Evolutionary conservation across 2,113 vertebrate genomes (phyloP).

Genomic region (Ammodytes marinus): DNA sequence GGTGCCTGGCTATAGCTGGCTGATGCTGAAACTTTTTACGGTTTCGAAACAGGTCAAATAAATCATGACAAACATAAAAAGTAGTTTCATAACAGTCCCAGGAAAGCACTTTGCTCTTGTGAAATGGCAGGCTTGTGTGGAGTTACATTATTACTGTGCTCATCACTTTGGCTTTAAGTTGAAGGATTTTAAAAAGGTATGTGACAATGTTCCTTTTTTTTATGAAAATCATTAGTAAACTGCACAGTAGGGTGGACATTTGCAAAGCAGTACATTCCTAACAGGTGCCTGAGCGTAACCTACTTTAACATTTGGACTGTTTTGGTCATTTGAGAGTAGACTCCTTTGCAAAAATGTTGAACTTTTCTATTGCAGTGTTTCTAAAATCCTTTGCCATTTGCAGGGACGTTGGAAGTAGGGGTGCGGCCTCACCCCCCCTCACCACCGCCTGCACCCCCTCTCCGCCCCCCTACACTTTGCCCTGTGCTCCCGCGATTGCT

Average conservation of each 20-base stretch:
- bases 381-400: neutral
- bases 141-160: neutral
- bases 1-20: neutral
- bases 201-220: neutral
- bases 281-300: neutral
- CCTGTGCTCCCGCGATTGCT: no score
- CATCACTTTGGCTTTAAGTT: neutral
- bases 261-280: neutral
- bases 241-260: neutral
- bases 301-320: constrained; percentile 15
- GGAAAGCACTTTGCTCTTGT: constrained; percentile 14
- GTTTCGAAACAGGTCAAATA: constrained; percentile 16
- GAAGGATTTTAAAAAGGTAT: neutral
- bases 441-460: no score
- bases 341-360: neutral
- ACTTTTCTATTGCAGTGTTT: neutral
- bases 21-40: constrained; percentile 1
- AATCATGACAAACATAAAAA: neutral
- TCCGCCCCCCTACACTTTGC: no score
- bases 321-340: constrained; percentile 7
- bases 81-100: constrained; percentile 26
- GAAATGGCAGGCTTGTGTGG: neutral
- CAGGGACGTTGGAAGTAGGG: no score
- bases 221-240: neutral
- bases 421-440: no score